A percentile compares a stretch with the other conserved stretches of the same genome.
These are phyloP conservation scores for Muscicapa striata DNA, from an alignment of 2,797 vertebrate genomes.

Conservation along the genomic window DNA sequence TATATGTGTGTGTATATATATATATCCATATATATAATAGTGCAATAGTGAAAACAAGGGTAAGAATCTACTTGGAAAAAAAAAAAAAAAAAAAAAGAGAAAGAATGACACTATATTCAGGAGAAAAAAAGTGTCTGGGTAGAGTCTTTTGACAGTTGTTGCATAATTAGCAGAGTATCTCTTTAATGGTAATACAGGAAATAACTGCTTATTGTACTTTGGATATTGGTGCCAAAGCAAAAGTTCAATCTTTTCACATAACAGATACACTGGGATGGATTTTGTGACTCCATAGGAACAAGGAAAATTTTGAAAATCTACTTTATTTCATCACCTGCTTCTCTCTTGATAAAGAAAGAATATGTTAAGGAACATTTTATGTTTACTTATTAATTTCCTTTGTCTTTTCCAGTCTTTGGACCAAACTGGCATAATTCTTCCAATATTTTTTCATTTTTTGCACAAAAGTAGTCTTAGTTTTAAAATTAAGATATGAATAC, in stretches of 20 bases:
- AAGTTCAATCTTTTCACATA: neutral
- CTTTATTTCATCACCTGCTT: neutral
- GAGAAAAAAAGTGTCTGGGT: neutral
- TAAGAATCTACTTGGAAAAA: neutral
- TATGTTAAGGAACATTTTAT: neutral
- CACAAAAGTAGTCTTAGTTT: neutral
- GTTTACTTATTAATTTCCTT: neutral
- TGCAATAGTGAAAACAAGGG: neutral
- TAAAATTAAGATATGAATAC: neutral
- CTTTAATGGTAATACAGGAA: no score
- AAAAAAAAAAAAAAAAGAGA: neutral
- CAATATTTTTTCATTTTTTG: neutral
- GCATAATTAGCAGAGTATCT: no score
- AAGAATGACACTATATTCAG: neutral
- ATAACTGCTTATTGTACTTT: no score
- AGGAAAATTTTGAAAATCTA: neutral
- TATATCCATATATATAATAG: neutral
- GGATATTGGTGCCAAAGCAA: no score
- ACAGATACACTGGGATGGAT: neutral
- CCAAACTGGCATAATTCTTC: neutral
- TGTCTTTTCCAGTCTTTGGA: neutral
- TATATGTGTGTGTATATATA: no score
- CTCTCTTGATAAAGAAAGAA: neutral
- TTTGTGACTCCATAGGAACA: neutral
- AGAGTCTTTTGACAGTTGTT: neutral